Evolutionary conservation across 2,888 invertebrate species (phyloP), one percentile per base, ranked within the genome.

Genomic region (Luffia ferchaultella): DNA sequence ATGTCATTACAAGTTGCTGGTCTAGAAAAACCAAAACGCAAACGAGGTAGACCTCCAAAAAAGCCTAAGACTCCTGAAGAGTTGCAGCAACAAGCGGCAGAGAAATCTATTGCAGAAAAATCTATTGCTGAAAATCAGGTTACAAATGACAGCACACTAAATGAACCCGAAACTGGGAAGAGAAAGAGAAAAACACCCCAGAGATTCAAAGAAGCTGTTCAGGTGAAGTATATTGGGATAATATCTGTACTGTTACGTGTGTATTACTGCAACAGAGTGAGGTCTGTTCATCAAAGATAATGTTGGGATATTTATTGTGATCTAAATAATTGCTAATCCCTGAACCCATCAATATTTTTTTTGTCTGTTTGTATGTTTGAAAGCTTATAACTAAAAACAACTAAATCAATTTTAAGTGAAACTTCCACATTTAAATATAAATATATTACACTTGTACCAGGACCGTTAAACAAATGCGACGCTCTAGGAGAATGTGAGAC

Each of bases 11-110:
- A 87, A 75, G 86, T 88, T 55, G 87, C 88, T 52, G 90, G 90
- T 1, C 65, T 90, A 18, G 87, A 87, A 20, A 89, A 86, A 58
- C 90, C 90, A 0, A 87, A 86, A 62, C 76, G 88, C 50, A 92
- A 90, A 68, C 76, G 91, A 20, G 92, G 92, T 5, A 78, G 92
- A 43, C 92, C 92, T 12, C 88, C 89, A 0, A 91, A 91, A 70
- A 79, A 74, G 55, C 66, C 56, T 53, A 77, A 79, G 55, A 60
- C 76, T 1, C 68, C 72, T 0, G 80, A 84, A 45, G 74, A 72
- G 48, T 50, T 68, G 57, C 73, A 65, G 1, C 59, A 61, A 50
- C 72, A 71, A 57, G 64, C 62, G 52, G 62, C 64, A 49, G 55
- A 62, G 18, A 65, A 60, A 49, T 54, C 50, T 18, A 56, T 53